Conservation (phyloP, 2,888 invertebrate genomes). For the Apodemia duryi region DNA sequence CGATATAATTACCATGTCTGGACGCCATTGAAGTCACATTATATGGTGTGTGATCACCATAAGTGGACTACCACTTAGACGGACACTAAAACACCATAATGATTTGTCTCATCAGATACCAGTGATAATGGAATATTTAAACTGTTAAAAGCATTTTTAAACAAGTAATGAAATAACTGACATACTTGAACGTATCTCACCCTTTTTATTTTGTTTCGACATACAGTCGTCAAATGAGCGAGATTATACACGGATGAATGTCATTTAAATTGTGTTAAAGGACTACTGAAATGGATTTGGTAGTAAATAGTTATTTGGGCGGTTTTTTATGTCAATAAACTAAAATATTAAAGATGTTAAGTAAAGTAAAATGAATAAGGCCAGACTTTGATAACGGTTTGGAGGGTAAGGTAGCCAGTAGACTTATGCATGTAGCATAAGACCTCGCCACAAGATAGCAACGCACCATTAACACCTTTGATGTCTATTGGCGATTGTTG, state of each 20-base stretch:
- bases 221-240: not conserved
- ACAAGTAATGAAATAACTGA: not conserved
- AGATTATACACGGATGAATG: not conserved
- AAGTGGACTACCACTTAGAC: slow-evolving; percentile 61
- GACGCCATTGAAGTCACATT: slow-evolving; percentile 37
- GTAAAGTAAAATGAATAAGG: too few relatives aligned
- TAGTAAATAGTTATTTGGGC: too few relatives aligned
- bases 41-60: slow-evolving; percentile 50
- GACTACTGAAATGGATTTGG: not conserved
- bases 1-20: slow-evolving; percentile 58
- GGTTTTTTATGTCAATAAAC: too few relatives aligned
- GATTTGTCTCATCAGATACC: slow-evolving; percentile 42
- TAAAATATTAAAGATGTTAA: too few relatives aligned
- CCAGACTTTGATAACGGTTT: too few relatives aligned
- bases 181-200: slow-evolving; percentile 6
- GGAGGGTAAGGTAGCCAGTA: too few relatives aligned
- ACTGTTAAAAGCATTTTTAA: slow-evolving; percentile 29
- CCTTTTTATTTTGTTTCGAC: slow-evolving; percentile 7
- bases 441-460: too few relatives aligned
- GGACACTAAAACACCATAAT: slow-evolving; percentile 50
- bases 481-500: too few relatives aligned
- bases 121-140: slow-evolving; percentile 56
- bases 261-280: not conserved
- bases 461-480: too few relatives aligned
- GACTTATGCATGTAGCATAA: too few relatives aligned